Evolutionary conservation across 2,797 vertebrate species (phyloP).

Genomic region (Schizopygopsis malacanthus): DNA sequence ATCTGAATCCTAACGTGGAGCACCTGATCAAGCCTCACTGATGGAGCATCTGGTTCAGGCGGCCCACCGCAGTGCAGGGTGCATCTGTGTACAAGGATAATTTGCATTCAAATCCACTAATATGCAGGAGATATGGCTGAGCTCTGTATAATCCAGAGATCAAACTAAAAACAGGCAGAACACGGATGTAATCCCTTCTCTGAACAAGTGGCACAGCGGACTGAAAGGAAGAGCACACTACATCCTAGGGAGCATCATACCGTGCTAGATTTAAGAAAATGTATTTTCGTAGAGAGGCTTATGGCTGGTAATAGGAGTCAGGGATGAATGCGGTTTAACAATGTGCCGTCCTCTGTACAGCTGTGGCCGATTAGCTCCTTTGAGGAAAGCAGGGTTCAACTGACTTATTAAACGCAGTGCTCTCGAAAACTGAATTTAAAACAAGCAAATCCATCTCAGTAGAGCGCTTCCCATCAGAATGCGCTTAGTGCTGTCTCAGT

Average conservation of each 20-base stretch:
- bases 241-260: conserved; percentile 39
- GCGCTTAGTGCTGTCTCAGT: conserved; percentile 28
- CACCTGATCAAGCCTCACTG: conserved; percentile 14
- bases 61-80: conserved; percentile 13
- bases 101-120: conserved; percentile 69
- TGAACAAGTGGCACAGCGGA: conserved; percentile 57
- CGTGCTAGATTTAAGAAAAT: conserved; percentile 40
- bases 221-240: conserved; percentile 52
- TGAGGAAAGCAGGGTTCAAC: conserved; percentile 61
- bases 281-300: conserved; percentile 22
- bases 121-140: conserved; percentile 61
- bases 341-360: conserved; percentile 32
- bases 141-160: conserved; percentile 66
- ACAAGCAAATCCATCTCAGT: conserved; percentile 45
- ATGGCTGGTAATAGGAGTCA: conserved; percentile 23
- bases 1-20: conserved; percentile 11
- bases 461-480: conserved; percentile 21
- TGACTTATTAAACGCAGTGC: conserved; percentile 42
- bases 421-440: conserved; percentile 61
- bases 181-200: conserved; percentile 63
- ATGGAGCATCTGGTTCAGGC: conserved; percentile 41
- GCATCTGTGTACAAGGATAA: conserved; percentile 61
- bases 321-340: conserved; percentile 26
- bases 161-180: conserved; percentile 56
- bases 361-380: conserved; percentile 56